A percentile compares a stretch with the other conserved stretches of the same genome.
These are phyloP conservation scores for Nerophis lumbriciformis DNA, from an alignment of 2,113 vertebrate genomes.

Conservation along the genomic window DNA sequence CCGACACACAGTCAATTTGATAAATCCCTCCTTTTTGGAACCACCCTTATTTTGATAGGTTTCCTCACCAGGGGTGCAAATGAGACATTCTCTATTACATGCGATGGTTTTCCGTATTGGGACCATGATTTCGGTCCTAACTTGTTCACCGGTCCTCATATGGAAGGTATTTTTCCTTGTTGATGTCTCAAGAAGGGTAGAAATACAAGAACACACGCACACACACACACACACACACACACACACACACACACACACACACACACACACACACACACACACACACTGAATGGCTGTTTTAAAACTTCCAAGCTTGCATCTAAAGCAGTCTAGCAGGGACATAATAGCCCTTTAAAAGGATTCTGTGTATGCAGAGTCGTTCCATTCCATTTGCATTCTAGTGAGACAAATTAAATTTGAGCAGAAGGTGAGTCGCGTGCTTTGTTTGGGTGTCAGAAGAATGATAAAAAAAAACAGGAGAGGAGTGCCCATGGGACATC, in stretches of 20 bases:
- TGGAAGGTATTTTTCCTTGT: too few relatives aligned
- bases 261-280: constrained; percentile 24
- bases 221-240: constrained; percentile 10
- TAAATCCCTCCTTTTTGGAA: too few relatives aligned
- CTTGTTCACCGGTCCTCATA: too few relatives aligned
- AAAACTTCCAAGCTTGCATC: constrained; percentile 59
- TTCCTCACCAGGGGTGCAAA: too few relatives aligned
- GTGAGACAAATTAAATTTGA: constrained; percentile 63
- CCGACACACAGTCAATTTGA: too few relatives aligned
- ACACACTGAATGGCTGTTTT: constrained; percentile 58
- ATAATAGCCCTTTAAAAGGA: constrained; percentile 67
- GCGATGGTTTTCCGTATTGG: too few relatives aligned
- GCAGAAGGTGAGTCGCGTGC: constrained; percentile 44
- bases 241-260: not conserved
- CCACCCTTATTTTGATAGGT: too few relatives aligned
- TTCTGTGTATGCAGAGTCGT: constrained; percentile 62
- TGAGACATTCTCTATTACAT: too few relatives aligned
- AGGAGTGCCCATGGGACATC: constrained; percentile 14
- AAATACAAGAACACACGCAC: not conserved
- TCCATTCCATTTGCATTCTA: constrained; percentile 61
- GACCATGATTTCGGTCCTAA: too few relatives aligned
- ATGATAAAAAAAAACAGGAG: constrained; percentile 4
- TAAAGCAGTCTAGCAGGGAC: constrained; percentile 66
- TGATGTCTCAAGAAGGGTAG: too few relatives aligned
- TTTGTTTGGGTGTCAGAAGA: constrained; percentile 44